Percentiles rank a stretch among this genome's conserved stretches.
phyloP scores from a whole-genome alignment of 2,113 vertebrate species.

The Mola mola region DNA sequence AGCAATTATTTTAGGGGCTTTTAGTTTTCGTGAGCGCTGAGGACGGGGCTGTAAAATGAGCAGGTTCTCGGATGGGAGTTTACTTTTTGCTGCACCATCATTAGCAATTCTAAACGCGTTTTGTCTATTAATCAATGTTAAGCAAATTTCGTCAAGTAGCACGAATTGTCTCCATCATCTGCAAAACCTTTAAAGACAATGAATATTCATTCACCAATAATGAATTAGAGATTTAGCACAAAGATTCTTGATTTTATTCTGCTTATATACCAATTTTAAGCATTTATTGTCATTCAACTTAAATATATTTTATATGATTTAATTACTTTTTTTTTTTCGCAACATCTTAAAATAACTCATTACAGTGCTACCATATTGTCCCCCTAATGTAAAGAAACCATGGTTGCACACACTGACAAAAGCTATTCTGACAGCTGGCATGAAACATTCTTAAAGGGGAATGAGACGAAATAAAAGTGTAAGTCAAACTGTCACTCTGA shows the following conservation, averaged over 20 bases:
- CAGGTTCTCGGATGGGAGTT: slow-evolving; percentile 26
- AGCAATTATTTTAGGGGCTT: slow-evolving; percentile 70
- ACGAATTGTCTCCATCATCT: slow-evolving; percentile 26
- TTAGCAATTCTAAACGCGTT: slow-evolving; percentile 67
- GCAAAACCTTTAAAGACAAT: slow-evolving; percentile 37
- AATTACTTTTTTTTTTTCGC: slow-evolving; percentile 7
- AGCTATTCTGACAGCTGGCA: slow-evolving; percentile 59
- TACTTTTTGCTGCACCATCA: slow-evolving; percentile 55
- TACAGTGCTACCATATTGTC: slow-evolving; percentile 10
- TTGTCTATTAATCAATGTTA: slow-evolving; percentile 69
- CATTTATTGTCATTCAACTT: neutral
- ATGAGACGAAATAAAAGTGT: slow-evolving; percentile 50
- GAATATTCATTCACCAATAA: slow-evolving; percentile 9
- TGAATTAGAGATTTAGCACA: slow-evolving; percentile 10
- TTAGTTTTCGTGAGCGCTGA: slow-evolving; percentile 57
- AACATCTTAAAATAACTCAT: neutral
- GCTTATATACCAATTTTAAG: slow-evolving; percentile 1
- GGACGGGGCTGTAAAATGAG: slow-evolving; percentile 55
- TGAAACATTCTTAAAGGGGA: slow-evolving; percentile 45
- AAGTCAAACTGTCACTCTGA: slow-evolving; percentile 63
- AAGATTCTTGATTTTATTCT: slow-evolving; percentile 3
- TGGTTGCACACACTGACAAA: slow-evolving; percentile 44
- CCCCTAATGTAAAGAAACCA: slow-evolving; percentile 29
- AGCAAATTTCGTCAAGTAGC: slow-evolving; percentile 62
- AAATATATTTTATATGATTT: neutral